Base-by-base conservation (phyloP, 2,797 vertebrate species). In the Erithacus rubecula region DNA sequence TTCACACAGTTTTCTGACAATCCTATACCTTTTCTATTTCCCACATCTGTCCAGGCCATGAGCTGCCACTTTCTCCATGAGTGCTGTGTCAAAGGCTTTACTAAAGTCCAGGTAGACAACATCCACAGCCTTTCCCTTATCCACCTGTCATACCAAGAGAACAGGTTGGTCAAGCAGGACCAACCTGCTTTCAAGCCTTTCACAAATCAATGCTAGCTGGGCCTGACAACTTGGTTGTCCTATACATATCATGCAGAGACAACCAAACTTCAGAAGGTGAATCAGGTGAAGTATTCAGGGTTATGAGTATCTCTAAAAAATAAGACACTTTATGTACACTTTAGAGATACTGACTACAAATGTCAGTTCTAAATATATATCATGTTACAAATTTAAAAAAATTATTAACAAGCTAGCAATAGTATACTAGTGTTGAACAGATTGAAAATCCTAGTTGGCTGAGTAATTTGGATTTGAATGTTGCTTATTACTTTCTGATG, bases 121-220 rank as follows among this genome's bases (percentile, higher is more conserved):
- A 75, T 4, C 27, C 44, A 67, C 44, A 67, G 44, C 22, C 18
- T 37, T 59, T 27, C 44, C 27, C 46, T 76, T 30, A 23, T 9
- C n/a, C 12, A 16, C 15, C n/a, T 37, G 15, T n/a, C 37, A 29
- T 13, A 26, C 8, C 44, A 20, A 44, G 37, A 67, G n/a, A 44
- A 29, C 23, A 29, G 27, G 22, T 4, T 37, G 44, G 8, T n/a
- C 15, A 23, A 44, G 29, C 37, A 67, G 44, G 37, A 23, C 29
- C 27, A 29, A n/a, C n/a, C n/a, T n/a, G n/a, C n/a, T n/a, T n/a
- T n/a, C n/a, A n/a, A n/a, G 22, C 12, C 53, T 52, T 51, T 23
- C 44, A 27, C 19, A 67, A 67, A 32, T 32, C 0, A 0, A 3
- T n/a, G 15, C 32, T 52, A 22, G 37, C 12, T 52, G 27, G 19